Base-by-base conservation (phyloP, 2,888 invertebrate genomes). In the Xestoiulus laeticollis region DNA sequence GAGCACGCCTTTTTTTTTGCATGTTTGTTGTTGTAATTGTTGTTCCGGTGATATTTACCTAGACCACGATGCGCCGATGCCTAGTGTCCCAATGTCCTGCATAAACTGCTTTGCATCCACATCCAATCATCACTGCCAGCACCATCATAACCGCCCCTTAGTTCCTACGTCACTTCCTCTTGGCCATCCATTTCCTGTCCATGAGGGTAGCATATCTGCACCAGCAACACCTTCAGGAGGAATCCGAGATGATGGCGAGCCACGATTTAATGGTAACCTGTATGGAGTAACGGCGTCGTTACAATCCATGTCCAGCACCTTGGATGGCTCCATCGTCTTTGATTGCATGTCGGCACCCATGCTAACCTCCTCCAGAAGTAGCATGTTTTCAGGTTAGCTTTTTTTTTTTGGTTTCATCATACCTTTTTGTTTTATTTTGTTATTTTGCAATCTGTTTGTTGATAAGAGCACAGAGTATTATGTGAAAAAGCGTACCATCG, bases 371-470 rank as follows among this genome's bases (percentile, higher is more conserved):
- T 68, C 68, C 68, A 68, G 68, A 68, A 68, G 68, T 68, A 68
- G 68, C 68, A 68, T 68, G 68, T 68, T 68, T 68, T 68, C 68
- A 68, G 68, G 68, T 68, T 68, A 68, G 68, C 68, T 68, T 68
- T 68, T 68, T 26, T n/a, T n/a, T n/a, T n/a, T n/a, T n/a, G 26
- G 26, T 68, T 68, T 59, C 22, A 22, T 59, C 22, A 26, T 68
- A 12, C 12, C 14, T 68, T 68, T 5, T 68, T 68, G 22, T 5
- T 68, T 26, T 68, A 53, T 12, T n/a, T 26, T 26, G 26, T 68
- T 68, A 14, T 68, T 44, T 44, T 44, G 14, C 44, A 8, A n/a
- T n/a, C 44, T 44, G 44, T 14, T 14, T 44, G 44, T 44, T 2
- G 8, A 44, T 44, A 14, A 43, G 43, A 44, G 8, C 44, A 14